phyloP scores from a whole-genome alignment of 2,113 vertebrate species.

The Dascyllus trimaculatus region DNA sequence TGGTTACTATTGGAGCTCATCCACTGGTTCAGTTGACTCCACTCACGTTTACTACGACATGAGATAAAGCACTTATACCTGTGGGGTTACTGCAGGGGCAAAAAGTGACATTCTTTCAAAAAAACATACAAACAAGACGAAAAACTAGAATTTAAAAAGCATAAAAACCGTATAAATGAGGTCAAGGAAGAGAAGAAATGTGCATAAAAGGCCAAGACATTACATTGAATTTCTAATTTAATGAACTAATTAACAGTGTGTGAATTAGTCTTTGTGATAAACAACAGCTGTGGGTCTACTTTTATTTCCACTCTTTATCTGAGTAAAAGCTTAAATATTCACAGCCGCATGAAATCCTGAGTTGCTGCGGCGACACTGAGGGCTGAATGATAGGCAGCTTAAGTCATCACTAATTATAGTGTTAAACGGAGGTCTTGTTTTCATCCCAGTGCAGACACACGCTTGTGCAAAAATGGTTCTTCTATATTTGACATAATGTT shows the following conservation, averaged over 20 bases:
- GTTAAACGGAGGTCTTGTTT: background rate
- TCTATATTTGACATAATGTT: background rate
- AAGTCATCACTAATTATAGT: background rate
- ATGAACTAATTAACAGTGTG: background rate
- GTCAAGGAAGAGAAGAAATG: background rate
- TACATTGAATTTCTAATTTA: background rate
- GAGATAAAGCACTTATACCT: too few species aligned
- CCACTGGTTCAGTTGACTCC: too few species aligned
- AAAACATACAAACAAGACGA: too few species aligned
- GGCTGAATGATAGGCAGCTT: slow-evolving; percentile 11
- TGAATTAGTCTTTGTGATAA: too few species aligned
- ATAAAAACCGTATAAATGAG: background rate
- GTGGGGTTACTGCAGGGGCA: background rate
- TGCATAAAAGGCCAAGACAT: background rate
- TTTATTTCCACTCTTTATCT: too few species aligned
- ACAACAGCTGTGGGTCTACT: background rate
- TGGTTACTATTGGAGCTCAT: too few species aligned
- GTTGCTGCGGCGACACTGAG: background rate
- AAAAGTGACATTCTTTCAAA: background rate
- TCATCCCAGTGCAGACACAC: background rate
- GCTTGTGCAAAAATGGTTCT: background rate
- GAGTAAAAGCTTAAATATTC: background rate
- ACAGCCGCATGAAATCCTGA: background rate
- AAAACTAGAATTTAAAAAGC: background rate
- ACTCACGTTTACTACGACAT: too few species aligned